Evolutionary conservation across 2,113 vertebrate species (phyloP).

Genomic region (Microtus oregoni): DNA sequence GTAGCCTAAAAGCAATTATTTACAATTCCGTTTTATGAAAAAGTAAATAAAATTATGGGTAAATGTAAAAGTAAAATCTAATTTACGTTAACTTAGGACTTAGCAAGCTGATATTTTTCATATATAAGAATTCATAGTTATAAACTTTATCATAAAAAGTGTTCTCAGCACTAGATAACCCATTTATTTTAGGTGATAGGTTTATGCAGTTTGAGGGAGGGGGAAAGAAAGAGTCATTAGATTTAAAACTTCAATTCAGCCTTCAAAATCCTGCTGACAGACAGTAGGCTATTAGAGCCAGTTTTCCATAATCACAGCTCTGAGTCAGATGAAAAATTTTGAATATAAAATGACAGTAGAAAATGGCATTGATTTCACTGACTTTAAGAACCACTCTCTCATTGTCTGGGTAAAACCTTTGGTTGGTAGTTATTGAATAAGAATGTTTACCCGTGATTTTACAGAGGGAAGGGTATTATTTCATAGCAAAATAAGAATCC

Average conservation of each 20-base stretch:
- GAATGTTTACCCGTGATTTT: slow-evolving; percentile 78
- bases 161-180: not conserved
- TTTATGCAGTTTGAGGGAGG: slow-evolving; percentile 24
- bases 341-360: slow-evolving; percentile 65
- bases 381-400: slow-evolving; percentile 75
- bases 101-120: not conserved
- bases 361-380: slow-evolving; percentile 72
- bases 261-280: slow-evolving; percentile 70
- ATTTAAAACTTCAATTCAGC: slow-evolving; percentile 62
- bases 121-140: not conserved
- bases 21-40: slow-evolving; percentile 11
- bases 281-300: slow-evolving; percentile 57
- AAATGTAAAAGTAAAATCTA: not conserved
- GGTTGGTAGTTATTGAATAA: slow-evolving; percentile 71
- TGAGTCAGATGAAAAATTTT: slow-evolving; percentile 72
- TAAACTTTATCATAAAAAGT: not conserved
- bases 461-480: slow-evolving; percentile 70
- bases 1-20: slow-evolving; percentile 1
- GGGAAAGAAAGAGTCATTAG: not conserved
- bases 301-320: slow-evolving; percentile 67
- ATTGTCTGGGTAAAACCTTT: slow-evolving; percentile 68
- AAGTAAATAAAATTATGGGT: not conserved
- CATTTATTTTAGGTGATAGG: not conserved
- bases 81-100: not conserved
- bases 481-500: slow-evolving; percentile 77